These are phyloP conservation scores for Anadara kagoshimensis DNA, from an alignment of 1,140 invertebrate species.

Conservation along the genomic window DNA sequence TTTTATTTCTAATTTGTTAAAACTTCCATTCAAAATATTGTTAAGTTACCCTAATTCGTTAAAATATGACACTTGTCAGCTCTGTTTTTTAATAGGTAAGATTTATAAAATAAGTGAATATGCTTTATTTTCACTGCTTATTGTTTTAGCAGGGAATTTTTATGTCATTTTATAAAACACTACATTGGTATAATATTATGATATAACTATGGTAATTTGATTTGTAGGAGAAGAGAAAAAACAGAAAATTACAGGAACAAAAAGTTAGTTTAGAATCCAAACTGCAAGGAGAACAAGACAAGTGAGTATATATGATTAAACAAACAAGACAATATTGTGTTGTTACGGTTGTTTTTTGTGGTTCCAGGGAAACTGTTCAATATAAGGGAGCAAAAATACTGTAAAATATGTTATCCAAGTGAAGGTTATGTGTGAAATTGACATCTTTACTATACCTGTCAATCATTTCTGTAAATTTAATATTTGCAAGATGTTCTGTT, in stretches of 20 bases:
- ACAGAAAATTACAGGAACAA: constrained; percentile 54
- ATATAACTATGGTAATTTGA: not conserved
- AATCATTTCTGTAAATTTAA: not conserved
- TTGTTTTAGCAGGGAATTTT: too few relatives aligned
- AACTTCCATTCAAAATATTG: too few relatives aligned
- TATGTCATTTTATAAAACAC: too few relatives aligned
- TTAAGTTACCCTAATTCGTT: too few relatives aligned
- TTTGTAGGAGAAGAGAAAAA: constrained; percentile 58
- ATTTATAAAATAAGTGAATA: not conserved
- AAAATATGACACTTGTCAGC: too few relatives aligned
- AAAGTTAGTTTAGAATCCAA: constrained; percentile 56
- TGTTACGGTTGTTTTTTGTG: too few relatives aligned
- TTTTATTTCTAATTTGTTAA: too few relatives aligned
- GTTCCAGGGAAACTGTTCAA: too few relatives aligned
- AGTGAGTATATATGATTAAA: constrained; percentile 45
- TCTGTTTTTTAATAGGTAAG: too few relatives aligned
- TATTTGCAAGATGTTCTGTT: too few relatives aligned
- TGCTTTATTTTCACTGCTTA: not conserved
- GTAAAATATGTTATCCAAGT: not conserved
- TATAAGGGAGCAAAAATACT: not conserved
- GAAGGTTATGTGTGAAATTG: not conserved
- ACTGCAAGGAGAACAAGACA: constrained; percentile 57
- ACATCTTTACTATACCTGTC: constrained; percentile 1
- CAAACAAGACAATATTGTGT: too few relatives aligned
- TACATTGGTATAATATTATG: too few relatives aligned